A percentile compares a stretch with the other conserved stretches of the same genome.
These are phyloP conservation scores for Orius insidiosus DNA, from an alignment of 1,140 invertebrate species.

Conservation along the genomic window DNA sequence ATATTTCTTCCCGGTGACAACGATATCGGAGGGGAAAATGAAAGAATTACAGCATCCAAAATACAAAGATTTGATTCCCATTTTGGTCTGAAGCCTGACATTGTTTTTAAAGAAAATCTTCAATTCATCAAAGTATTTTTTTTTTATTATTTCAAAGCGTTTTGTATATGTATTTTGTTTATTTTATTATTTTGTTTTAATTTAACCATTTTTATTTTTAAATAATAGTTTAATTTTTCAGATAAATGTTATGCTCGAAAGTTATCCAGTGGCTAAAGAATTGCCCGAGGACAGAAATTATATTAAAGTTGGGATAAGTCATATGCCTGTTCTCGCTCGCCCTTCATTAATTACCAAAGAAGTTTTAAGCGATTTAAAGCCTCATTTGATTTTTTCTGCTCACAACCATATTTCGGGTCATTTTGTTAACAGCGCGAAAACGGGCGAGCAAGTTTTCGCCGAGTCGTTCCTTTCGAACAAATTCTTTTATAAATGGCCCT, in stretches of 20 bases:
- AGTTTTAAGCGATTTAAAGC: conserved; percentile 45
- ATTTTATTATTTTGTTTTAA: background rate
- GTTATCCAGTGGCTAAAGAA: conserved; percentile 27
- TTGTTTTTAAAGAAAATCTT: conserved; percentile 37
- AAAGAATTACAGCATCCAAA: conserved; percentile 59
- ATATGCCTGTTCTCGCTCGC: conserved; percentile 51
- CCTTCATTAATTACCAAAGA: conserved; percentile 39
- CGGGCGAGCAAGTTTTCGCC: conserved; percentile 14
- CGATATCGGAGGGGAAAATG: conserved; percentile 81
- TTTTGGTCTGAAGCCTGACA: conserved; percentile 46
- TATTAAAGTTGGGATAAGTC: conserved; percentile 49
- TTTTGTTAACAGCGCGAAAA: conserved; percentile 23
- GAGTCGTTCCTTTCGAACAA: conserved; percentile 25
- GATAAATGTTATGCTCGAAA: conserved; percentile 42
- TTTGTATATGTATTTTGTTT: background rate
- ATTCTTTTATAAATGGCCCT: conserved; percentile 26
- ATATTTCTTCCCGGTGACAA: conserved; percentile 86
- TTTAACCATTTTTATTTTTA: conserved; percentile 11
- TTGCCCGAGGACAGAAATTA: conserved; percentile 24
- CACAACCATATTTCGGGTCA: conserved; percentile 60
- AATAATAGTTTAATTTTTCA: conserved; percentile 11
- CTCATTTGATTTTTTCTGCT: conserved; percentile 67
- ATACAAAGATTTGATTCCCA: conserved; percentile 57
- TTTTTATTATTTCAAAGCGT: background rate
- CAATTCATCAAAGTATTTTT: conserved; percentile 37